Conservation (phyloP, 2,113 vertebrate genomes). For the Trichomycterus rosablanca region DNA sequence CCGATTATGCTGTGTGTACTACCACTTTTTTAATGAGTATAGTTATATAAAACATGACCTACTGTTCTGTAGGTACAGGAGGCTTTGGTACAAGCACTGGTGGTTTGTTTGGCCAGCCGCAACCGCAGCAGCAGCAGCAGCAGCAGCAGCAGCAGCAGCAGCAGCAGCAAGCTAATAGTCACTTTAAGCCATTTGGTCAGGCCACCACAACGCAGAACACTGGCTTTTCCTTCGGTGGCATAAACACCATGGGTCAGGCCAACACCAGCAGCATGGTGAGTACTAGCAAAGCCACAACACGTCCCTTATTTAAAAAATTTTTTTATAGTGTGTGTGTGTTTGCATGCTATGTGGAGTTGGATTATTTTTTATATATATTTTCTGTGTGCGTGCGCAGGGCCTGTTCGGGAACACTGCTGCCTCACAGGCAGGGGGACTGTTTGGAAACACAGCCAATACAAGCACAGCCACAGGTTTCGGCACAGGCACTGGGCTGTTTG, state of each 20-base stretch:
- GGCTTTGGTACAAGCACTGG: slow-evolving; percentile 79
- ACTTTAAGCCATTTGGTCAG: slow-evolving; percentile 89
- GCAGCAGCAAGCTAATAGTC: slow-evolving; percentile 61
- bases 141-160: too few species aligned
- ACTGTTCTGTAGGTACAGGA: slow-evolving; percentile 58
- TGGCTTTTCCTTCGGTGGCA: slow-evolving; percentile 83
- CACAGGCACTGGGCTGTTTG: slow-evolving; percentile 79
- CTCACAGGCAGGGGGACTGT: slow-evolving; percentile 78
- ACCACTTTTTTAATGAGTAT: too few species aligned
- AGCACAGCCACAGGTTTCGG: slow-evolving; percentile 83
- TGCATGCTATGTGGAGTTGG: too few species aligned
- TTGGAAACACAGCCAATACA: slow-evolving; percentile 80
- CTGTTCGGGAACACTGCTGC: slow-evolving; percentile 84
- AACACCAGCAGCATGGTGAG: slow-evolving; percentile 87
- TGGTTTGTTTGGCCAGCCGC: slow-evolving; percentile 76
- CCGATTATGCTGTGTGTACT: too few species aligned
- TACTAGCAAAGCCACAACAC: not conserved
- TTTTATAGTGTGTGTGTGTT: too few species aligned
- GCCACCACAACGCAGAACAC: slow-evolving; percentile 81
- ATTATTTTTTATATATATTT: too few species aligned
- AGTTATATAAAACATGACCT: too few species aligned
- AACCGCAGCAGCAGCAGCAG: too few species aligned
- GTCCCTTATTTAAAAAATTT: not conserved
- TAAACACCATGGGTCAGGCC: slow-evolving; percentile 80
- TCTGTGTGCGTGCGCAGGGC: too few species aligned